Evolutionary conservation across 2,113 vertebrate species (phyloP), one percentile per base, ranked within the genome.

Genomic region (Argyrosomus japonicus): DNA sequence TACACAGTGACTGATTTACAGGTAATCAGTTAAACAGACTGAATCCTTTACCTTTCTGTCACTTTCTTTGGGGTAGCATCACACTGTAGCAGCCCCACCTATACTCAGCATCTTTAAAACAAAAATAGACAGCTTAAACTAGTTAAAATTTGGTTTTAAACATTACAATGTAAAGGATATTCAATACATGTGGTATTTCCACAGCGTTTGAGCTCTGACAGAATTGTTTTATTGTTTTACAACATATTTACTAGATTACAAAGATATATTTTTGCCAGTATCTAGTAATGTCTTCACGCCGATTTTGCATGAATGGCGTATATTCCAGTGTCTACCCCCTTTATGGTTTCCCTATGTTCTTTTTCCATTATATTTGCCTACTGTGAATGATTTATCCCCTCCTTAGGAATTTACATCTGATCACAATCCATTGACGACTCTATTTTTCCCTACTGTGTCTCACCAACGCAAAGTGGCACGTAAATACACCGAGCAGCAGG

Each of bases 21-120:
- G 47, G 75, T 68, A 45, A 80, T 84, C 65, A 43, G 60, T 71
- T 62, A 40, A 54, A 79, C 65, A 80, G 77, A 81, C 32, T 56
- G n/a, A 56, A 48, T 68, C 47, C 43, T 51, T 51, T 3, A 6
- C 54, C 51, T 51, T 43, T 3, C 14, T 50, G 5, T 40, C 45
- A 51, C 68, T 68, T 75, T 27, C 29, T 54, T 32, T 40, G 43
- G 70, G 48, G 50, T 58, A 65, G 29, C 1, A 1, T 50, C 61
- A 65, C 57, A 63, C 27, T 50, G 15, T 47, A 36, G 40, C 9
- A 0, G 51, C 61, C n/a, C n/a, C 17, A 68, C 47, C 15, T 25
- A 63, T 2, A n/a, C 62, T 56, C 36, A 63, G 14, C 54, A 73
- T 25, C n/a, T 60, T 14, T 47, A 47, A 61, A 61, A 65, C 43